Evolutionary conservation across 2,888 invertebrate species (phyloP).

Genomic region (Lagria hirta): DNA sequence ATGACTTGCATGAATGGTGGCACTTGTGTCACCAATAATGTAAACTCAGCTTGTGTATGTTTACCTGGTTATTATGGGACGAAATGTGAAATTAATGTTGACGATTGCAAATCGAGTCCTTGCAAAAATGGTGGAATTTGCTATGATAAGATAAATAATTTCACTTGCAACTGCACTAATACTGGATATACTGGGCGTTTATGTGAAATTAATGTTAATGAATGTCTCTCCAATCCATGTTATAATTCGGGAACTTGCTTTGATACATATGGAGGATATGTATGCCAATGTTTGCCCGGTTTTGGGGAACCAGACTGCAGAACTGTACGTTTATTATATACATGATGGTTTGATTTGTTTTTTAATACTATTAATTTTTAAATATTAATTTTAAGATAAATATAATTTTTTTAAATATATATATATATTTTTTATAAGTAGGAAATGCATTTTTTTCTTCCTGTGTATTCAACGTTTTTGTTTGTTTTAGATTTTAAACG

Average conservation of each 20-base stretch:
- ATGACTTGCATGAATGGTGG: constrained; percentile 81
- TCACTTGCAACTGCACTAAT: constrained; percentile 73
- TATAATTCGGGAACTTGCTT: constrained; percentile 75
- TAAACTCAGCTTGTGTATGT: constrained; percentile 50
- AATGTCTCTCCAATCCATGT: constrained; percentile 72
- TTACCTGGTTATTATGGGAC: constrained; percentile 52
- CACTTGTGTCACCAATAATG: constrained; percentile 66
- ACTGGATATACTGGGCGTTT: constrained; percentile 74
- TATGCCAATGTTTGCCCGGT: constrained; percentile 77
- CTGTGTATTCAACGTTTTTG: neutral
- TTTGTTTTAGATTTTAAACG: constrained; percentile 55
- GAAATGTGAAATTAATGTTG: constrained; percentile 71
- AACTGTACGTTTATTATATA: constrained; percentile 60
- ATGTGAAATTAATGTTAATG: constrained; percentile 79
- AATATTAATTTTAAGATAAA: neutral
- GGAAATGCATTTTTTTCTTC: neutral
- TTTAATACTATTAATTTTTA: too few species aligned
- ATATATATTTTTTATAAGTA: too few species aligned
- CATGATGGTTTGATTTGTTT: constrained; percentile 33
- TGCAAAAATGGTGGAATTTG: constrained; percentile 70
- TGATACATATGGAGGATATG: constrained; percentile 78
- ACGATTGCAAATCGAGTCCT: constrained; percentile 72
- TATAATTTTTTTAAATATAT: constrained; percentile 1
- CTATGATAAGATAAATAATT: constrained; percentile 71
- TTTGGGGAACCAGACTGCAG: constrained; percentile 81